These are phyloP conservation scores for Colletes latitarsis DNA, from an alignment of 1,140 invertebrate genomes.

Conservation along the genomic window DNA sequence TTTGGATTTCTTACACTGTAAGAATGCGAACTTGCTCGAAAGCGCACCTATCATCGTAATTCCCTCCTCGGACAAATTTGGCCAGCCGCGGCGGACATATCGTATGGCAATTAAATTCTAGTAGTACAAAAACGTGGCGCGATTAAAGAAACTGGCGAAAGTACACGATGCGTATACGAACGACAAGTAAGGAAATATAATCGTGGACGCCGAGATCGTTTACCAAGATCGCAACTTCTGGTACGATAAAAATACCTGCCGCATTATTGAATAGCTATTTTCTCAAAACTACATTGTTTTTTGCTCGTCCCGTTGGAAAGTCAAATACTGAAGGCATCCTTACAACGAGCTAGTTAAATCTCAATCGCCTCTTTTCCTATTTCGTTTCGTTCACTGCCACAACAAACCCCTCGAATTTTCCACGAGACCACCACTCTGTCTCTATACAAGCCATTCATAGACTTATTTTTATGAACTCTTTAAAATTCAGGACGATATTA, in stretches of 20 bases:
- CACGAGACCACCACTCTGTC: no score
- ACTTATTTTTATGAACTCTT: no score
- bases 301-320: neutral
- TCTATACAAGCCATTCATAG: no score
- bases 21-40: conserved; percentile 52
- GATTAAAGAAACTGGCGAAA: conserved; percentile 66
- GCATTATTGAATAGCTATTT: conserved; percentile 36
- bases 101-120: conserved; percentile 56
- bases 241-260: conserved; percentile 58
- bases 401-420: neutral
- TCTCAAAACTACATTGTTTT: conserved; percentile 7
- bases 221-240: conserved; percentile 48
- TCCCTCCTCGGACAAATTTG: conserved; percentile 58
- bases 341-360: conserved; percentile 17
- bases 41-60: conserved; percentile 39
- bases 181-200: conserved; percentile 57
- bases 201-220: conserved; percentile 47
- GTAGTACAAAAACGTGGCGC: conserved; percentile 21
- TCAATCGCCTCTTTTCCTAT: conserved; percentile 47
- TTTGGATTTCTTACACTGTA: conserved; percentile 44
- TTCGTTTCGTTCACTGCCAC: conserved; percentile 30
- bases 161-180: conserved; percentile 47
- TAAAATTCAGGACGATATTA: no score
- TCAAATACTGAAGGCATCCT: conserved; percentile 26
- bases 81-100: conserved; percentile 49